These are phyloP conservation scores for Teleiodes luculella DNA, from an alignment of 2,888 invertebrate species.

Conservation along the genomic window DNA sequence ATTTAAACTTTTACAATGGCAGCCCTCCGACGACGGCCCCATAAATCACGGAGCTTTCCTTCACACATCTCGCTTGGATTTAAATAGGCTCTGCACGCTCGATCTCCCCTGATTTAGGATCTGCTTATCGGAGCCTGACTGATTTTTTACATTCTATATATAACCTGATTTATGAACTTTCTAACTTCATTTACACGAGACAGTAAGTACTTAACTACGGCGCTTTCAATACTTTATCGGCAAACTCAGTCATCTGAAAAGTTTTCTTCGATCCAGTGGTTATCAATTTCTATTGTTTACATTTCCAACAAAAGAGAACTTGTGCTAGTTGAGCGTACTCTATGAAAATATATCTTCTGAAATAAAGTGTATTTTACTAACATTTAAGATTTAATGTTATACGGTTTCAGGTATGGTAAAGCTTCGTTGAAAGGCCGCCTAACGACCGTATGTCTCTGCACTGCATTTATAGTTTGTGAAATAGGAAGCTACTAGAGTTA, in stretches of 20 bases:
- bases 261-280: background rate
- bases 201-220: background rate
- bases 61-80: constrained; percentile 68
- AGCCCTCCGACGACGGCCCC: constrained; percentile 45
- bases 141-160: constrained; percentile 36
- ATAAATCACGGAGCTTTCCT: constrained; percentile 68
- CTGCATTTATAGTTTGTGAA: background rate
- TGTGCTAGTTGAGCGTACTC: background rate
- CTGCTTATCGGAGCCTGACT: constrained; percentile 42
- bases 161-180: constrained; percentile 20
- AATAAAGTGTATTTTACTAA: background rate
- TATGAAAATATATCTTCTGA: background rate
- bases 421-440: background rate
- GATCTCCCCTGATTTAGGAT: constrained; percentile 61
- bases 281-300: constrained; percentile 1
- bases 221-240: constrained; percentile 10
- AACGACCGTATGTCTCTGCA: background rate
- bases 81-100: constrained; percentile 63
- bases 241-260: constrained; percentile 4
- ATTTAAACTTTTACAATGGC: constrained; percentile 70
- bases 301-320: constrained; percentile 2
- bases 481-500: constrained; percentile 17
- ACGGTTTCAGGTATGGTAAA: background rate
- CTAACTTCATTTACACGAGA: background rate
- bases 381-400: background rate